phyloP scores from a whole-genome alignment of 2,113 vertebrate genomes.

The Eonycteris spelaea region DNA sequence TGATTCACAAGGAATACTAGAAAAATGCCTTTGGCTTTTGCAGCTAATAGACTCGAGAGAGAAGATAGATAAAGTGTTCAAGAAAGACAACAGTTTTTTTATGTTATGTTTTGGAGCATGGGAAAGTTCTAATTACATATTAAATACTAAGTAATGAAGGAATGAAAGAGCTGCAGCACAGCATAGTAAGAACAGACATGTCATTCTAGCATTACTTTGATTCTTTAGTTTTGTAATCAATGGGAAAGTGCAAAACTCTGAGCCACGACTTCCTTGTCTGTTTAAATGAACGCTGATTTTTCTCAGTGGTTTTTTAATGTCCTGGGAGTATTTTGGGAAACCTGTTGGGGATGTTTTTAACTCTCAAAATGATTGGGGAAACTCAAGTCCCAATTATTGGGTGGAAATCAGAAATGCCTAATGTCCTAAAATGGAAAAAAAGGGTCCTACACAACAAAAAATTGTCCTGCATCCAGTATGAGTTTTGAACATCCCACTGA shows the following conservation, averaged over 20 bases:
- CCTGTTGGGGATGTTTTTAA: neutral
- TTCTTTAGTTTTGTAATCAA: constrained; percentile 3
- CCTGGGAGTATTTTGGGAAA: neutral
- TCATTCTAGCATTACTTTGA: neutral
- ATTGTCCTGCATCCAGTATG: neutral
- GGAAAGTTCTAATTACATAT: constrained; percentile 31
- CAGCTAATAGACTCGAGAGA: constrained; percentile 24
- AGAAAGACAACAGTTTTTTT: constrained; percentile 42
- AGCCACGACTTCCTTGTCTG: neutral
- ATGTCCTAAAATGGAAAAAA: neutral
- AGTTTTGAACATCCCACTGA: neutral
- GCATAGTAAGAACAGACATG: neutral
- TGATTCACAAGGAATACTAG: constrained; percentile 1
- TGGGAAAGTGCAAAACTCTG: neutral
- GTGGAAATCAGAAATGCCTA: neutral
- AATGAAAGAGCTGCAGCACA: neutral
- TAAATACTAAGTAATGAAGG: constrained; percentile 9
- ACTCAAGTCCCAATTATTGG: neutral
- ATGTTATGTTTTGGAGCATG: constrained; percentile 27
- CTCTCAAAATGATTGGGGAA: neutral
- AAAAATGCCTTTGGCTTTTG: constrained; percentile 23
- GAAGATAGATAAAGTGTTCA: constrained; percentile 22
- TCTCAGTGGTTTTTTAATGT: neutral
- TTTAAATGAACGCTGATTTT: neutral
- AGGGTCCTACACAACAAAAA: neutral